Base-by-base conservation (phyloP, 2,797 vertebrate species). In the Dipus sagitta region DNA sequence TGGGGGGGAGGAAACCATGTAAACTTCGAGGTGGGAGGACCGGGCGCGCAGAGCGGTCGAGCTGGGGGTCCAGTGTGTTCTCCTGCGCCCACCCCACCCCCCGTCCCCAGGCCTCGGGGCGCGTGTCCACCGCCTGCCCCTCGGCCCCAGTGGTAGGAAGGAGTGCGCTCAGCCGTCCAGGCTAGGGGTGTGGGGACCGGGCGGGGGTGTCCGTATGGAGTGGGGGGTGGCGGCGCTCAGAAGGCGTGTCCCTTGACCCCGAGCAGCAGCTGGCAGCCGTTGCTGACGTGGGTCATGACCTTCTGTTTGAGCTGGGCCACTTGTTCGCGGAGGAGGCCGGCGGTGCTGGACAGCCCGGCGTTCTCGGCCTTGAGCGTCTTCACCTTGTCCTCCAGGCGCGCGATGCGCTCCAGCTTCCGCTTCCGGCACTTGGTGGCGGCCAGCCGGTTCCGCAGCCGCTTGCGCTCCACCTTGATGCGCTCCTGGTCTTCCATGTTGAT, bases 371-470 rank as follows among this genome's bases (percentile, higher is more conserved):
- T 99, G 85, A 99, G 96, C 0, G 97, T 98, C 91, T 99, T 99
- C 92, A 99, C 99, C 94, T 99, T 99, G 52, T 99, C 99, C 97
- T 99, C 99, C 97, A 99, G 97, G 28, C 99, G 98, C 17, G 99
- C 98, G 98, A 99, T 99, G 95, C 99, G 98, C 98, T 99, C 99
- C 97, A 99, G 98, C 88, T 99, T 99, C 97, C 99, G 98, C 97
- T 98, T 97, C 96, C 99, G 98, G 97, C 99, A 99, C 85, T 99
- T 99, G 90, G 99, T 99, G 64, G 99, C 99, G 1, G 99, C 99
- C 88, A 99, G 95, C 17, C 99, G 98, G 98, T 99, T 99, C 71
- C 99, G 97, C 96, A 99, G 98, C 97, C 98, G 97, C 98, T 99
- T 99, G 92, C 99, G 97, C 97, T 99, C 99, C 75, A 99, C 99